Base-by-base conservation (phyloP, 2,113 vertebrate species). In the Taurulus bubalis region DNA sequence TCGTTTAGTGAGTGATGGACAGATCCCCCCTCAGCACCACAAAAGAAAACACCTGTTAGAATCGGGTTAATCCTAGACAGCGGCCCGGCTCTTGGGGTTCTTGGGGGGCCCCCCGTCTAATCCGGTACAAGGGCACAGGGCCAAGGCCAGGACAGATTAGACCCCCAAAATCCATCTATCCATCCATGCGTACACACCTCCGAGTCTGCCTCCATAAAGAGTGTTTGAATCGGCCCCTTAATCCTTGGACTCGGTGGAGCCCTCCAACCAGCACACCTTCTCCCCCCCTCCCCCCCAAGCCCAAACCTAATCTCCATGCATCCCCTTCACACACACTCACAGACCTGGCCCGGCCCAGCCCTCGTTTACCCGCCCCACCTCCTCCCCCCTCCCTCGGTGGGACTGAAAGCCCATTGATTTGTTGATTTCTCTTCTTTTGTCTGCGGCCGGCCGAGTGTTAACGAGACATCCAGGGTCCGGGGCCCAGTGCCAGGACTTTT, bases 11-110 rank as follows among this genome's bases (percentile, higher is more conserved):
- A 75, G 75, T 78, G 88, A 89, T 47, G 83, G 80, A 86, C 77
- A 58, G 71, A 38, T 55, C 83, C 60, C 79, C 83, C 88, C 82
- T 75, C 77, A 49, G 72, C 64, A 42, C 49, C 80, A 93, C 90
- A 94, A 93, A 91, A 84, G 90, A 87, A 92, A 91, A 92, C 93
- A 94, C 91, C 92, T 94, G 92, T 91, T 90, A 84, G 86, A 87
- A 86, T 83, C 75, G 80, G 59, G 75, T 75, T 94, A 94, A 94
- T 94, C 93, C 90, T 62, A 24, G 78, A 76, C 86, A 91, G 87
- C 83, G 55, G 89, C 86, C 71, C 78, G 71, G 90, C 75, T 84
- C 84, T 83, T 53, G 28, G 45, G 68, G 75, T 75, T 83, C 75
- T 71, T 24, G 30, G 82, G 84, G 86, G 85, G 85, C 73, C 66